Evolutionary conservation across 2,888 invertebrate genomes (phyloP).

Genomic region (Stenurella melanura): DNA sequence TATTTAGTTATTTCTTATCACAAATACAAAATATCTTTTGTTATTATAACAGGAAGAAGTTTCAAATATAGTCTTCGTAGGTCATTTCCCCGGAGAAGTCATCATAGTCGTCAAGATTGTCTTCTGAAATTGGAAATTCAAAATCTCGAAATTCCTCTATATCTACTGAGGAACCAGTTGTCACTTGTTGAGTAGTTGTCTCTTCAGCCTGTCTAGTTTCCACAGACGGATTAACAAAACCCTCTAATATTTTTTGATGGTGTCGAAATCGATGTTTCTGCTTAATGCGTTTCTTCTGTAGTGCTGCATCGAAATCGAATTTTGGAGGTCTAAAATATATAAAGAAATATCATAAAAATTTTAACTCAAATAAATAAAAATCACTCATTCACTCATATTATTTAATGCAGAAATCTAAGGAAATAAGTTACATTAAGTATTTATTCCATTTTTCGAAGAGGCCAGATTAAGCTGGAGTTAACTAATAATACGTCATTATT

Average conservation of each 20-base stretch:
- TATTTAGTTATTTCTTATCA: background rate
- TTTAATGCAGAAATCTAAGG: too few species aligned
- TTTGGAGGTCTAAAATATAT: slow-evolving; percentile 76
- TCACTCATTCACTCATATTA: too few species aligned
- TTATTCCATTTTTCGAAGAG: too few species aligned
- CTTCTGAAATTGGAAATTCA: slow-evolving; percentile 50
- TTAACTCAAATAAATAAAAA: too few species aligned
- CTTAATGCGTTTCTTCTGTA: slow-evolving; percentile 76
- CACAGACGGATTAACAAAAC: slow-evolving; percentile 58
- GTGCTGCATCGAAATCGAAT: slow-evolving; percentile 77
- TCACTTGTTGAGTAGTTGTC: slow-evolving; percentile 22
- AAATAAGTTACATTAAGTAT: too few species aligned
- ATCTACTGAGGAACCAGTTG: slow-evolving; percentile 33
- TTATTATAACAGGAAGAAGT: background rate
- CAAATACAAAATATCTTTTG: background rate
- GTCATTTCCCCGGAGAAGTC: slow-evolving; percentile 65
- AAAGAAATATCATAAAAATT: too few species aligned
- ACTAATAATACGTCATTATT: too few species aligned
- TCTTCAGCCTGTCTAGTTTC: slow-evolving; percentile 43
- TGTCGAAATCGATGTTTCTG: slow-evolving; percentile 70
- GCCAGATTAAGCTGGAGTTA: too few species aligned
- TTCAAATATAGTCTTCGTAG: slow-evolving; percentile 67
- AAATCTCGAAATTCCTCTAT: slow-evolving; percentile 61
- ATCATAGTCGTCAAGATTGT: slow-evolving; percentile 59
- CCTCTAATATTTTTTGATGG: slow-evolving; percentile 66